phyloP scores from a whole-genome alignment of 2,888 invertebrate species.

The Nomada hirtipes region DNA sequence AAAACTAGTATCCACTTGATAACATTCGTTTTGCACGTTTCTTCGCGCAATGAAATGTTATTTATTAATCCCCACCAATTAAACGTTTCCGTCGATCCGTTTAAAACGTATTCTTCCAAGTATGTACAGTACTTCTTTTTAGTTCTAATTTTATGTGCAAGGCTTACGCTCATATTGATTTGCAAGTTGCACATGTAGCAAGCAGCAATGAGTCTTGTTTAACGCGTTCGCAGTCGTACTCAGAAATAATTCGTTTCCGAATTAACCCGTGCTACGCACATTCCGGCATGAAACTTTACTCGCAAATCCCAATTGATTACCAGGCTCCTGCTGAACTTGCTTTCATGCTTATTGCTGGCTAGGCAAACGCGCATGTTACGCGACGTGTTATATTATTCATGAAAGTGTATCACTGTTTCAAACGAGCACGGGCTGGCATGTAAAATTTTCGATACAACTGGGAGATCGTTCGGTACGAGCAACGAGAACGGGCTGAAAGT shows the following conservation, averaged over 20 bases:
- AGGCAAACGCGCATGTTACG: not conserved
- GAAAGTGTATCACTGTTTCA: slow-evolving; percentile 2
- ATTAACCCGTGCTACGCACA: not conserved
- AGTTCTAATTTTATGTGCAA: not conserved
- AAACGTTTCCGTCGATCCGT: not conserved
- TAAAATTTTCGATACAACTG: not conserved
- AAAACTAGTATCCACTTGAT: no score
- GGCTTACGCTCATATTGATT: not conserved
- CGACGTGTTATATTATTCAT: slow-evolving; percentile 20
- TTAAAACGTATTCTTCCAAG: not conserved
- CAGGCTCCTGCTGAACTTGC: slow-evolving; percentile 1
- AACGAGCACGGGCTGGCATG: not conserved
- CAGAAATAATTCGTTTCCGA: not conserved
- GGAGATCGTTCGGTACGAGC: not conserved
- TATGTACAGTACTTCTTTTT: not conserved
- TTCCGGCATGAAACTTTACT: not conserved
- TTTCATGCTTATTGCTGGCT: slow-evolving; percentile 22
- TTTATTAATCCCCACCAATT: not conserved
- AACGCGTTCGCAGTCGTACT: not conserved
- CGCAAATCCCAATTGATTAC: slow-evolving; percentile 35
- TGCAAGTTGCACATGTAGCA: not conserved
- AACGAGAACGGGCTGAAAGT: not conserved
- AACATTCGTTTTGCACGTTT: no score
- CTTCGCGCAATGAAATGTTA: not conserved
- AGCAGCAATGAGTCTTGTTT: not conserved